A percentile compares a stretch with the other conserved stretches of the same genome.
Conservation (phyloP, 2,113 vertebrate species). For the Peromyscus maniculatus region DNA sequence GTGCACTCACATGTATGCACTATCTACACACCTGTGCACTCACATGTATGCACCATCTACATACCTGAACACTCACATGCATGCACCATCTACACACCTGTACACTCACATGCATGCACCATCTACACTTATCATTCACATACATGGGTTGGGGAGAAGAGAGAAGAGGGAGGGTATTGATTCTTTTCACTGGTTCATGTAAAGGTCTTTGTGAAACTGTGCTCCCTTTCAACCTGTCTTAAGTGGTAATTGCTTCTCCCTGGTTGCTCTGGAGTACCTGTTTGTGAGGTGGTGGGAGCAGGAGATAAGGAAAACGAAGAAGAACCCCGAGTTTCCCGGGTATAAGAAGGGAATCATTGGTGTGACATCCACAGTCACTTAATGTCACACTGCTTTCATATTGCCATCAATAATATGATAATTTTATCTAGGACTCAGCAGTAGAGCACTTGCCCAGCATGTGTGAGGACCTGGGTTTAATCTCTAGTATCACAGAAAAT, state of each 20-base stretch:
- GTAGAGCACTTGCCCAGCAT: not conserved
- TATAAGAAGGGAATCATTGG: not conserved
- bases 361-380: conserved; percentile 36
- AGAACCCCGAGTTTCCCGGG: not conserved
- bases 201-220: not conserved
- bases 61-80: too few species aligned
- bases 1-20: not conserved
- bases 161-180: not conserved
- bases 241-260: conserved; percentile 56
- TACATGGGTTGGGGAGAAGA: not conserved
- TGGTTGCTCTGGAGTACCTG: conserved; percentile 35
- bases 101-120: not conserved
- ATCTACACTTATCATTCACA: not conserved
- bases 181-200: not conserved
- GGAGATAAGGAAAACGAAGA: not conserved
- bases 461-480: not conserved
- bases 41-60: too few species aligned
- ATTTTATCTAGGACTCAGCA: not conserved
- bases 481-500: not conserved
- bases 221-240: conserved; percentile 54
- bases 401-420: conserved; percentile 38
- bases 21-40: too few species aligned
- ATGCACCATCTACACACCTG: not conserved
- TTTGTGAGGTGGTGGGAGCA: not conserved
- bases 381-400: conserved; percentile 61